A percentile compares a stretch with the other conserved stretches of the same genome.
phyloP scores from a whole-genome alignment of 2,888 invertebrate genomes.

The Ischnus inquisitorius region DNA sequence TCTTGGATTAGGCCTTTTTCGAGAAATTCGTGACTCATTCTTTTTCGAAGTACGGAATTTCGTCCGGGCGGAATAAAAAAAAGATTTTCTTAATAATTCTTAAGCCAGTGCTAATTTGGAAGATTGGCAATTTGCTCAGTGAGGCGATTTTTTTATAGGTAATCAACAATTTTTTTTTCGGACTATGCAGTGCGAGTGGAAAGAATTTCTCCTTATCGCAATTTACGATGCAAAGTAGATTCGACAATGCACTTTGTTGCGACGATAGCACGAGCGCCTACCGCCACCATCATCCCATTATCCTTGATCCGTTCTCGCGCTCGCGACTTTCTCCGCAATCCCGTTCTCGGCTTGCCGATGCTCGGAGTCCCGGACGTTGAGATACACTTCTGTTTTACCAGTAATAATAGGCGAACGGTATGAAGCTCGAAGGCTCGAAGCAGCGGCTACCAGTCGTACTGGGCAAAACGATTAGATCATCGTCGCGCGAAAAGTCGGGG shows the following conservation, averaged over 20 bases:
- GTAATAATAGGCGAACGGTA: conserved; percentile 22
- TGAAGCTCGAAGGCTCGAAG: no score
- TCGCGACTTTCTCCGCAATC: conserved; percentile 72
- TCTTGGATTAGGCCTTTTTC: no score
- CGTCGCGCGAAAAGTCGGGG: conserved; percentile 39
- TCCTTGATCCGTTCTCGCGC: conserved; percentile 71
- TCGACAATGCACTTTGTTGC: conserved; percentile 14
- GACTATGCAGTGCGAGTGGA: neutral
- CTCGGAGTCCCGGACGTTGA: conserved; percentile 18
- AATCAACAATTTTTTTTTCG: neutral
- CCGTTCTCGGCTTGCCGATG: conserved; percentile 44
- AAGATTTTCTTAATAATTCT: neutral
- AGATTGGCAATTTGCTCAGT: neutral
- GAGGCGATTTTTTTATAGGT: neutral
- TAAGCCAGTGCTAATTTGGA: neutral
- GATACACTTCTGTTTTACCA: conserved; percentile 20
- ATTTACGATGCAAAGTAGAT: neutral
- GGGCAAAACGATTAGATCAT: conserved; percentile 58
- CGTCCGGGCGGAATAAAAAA: neutral
- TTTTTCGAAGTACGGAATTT: conserved; percentile 11
- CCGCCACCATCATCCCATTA: conserved; percentile 67
- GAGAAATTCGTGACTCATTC: no score
- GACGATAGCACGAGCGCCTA: neutral
- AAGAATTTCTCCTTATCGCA: conserved; percentile 12
- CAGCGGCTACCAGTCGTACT: conserved; percentile 1